Percentiles rank a stretch among this genome's conserved stretches.
phyloP scores from a whole-genome alignment of 2,888 invertebrate species.

The Rhimphoctona megacephalus region DNA sequence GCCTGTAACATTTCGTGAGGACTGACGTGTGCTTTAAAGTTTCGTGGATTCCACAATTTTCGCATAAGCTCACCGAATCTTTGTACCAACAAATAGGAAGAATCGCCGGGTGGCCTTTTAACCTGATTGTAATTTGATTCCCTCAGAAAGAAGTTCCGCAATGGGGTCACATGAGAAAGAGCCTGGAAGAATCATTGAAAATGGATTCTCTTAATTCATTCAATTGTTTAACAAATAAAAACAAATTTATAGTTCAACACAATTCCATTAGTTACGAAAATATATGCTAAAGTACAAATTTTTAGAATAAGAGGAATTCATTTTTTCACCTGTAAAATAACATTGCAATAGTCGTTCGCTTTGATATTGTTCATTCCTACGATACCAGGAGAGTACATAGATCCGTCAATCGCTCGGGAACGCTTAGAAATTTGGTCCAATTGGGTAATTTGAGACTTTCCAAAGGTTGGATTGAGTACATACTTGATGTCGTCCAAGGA shows the following conservation, averaged over 20 bases:
- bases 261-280: neutral
- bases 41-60: constrained; percentile 99
- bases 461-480: constrained; percentile 98
- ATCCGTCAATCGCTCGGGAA: constrained; percentile 98
- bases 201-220: neutral
- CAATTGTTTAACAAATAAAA: neutral
- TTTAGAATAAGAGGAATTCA: neutral
- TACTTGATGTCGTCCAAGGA: constrained; percentile 99
- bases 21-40: constrained; percentile 99
- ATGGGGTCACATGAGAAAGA: constrained; percentile 96
- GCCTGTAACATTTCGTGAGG: constrained; percentile 99
- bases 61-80: constrained; percentile 97
- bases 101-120: constrained; percentile 98
- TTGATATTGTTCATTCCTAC: constrained; percentile 99
- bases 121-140: constrained; percentile 96
- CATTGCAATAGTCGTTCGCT: constrained; percentile 99
- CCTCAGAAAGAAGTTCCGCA: constrained; percentile 97
- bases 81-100: constrained; percentile 95
- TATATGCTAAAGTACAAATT: neutral
- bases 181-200: constrained; percentile 87
- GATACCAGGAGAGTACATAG: constrained; percentile 98
- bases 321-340: constrained; percentile 93
- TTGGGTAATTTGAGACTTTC: constrained; percentile 91
- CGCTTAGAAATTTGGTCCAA: constrained; percentile 93
- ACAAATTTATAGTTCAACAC: neutral